Evolutionary conservation across 2,113 vertebrate species (phyloP), one percentile per base, ranked within the genome.

Genomic region (Grammomys dolichurus): DNA sequence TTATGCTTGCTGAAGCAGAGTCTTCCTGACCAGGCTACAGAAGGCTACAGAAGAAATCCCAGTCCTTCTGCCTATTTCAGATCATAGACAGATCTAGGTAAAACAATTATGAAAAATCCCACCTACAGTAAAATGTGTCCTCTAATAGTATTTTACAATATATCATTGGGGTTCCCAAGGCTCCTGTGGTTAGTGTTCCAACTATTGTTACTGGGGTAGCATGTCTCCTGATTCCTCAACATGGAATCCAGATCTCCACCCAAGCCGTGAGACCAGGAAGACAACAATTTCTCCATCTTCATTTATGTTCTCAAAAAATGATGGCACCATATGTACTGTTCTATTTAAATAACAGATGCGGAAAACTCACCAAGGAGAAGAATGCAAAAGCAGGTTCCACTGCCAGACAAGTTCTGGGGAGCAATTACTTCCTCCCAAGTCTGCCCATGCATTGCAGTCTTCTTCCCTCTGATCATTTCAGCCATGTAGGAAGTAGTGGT

Each of bases 281-380:
- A 89, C 95, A 94, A 97, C 96, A 89, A 90, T 97, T 97, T 97
- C 94, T 98, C 97, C 93, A 95, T 97, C 93, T 98, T 97, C 96
- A 97, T 97, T 94, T 95, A 95, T 91, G 92, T 96, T 90, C 95
- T 98, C 96, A 97, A 97, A 82, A 82, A 98, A 98, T 89, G 98
- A 98, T 96, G 97, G 94, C 92, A 95, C 97, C 97, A 97, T 97
- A 97, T 96, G 97, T 97, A 97, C 97, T 95, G 97, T 98, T 98
- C 98, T 97, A 98, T 98, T 98, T 98, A 98, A 98, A 96, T 69
- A 98, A 97, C 98, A 98, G 98, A 98, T 98, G 98, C 95, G 91
- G 98, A 96, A 97, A 98, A 97, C 97, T 97, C 96, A 97, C 96
- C 93, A 95, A 97, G 96, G 93, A 96, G 97, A 98, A 97, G 97